Evolutionary conservation across 2,888 invertebrate species (phyloP), one percentile per base, ranked within the genome.

Genomic region (Scaptomyza polygonia): DNA sequence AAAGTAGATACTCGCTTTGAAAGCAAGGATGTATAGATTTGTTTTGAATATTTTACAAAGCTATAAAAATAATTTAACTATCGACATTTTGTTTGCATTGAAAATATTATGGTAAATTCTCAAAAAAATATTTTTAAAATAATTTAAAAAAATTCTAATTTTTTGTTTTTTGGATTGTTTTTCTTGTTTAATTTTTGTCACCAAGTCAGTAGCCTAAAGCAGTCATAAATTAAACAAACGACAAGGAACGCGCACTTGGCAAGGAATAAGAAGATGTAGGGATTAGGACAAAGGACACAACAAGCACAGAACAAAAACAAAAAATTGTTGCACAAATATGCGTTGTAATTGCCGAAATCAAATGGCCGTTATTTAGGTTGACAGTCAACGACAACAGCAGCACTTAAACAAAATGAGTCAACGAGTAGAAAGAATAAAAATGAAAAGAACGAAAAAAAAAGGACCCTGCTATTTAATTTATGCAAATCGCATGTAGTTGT

Each of bases 341-440:
- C 82, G 82, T 82, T 85, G 82, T 85, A 85, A 82, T 82, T 85
- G 82, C 79, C 85, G 61, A 85, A 85, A 85, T 82, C 79, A 79
- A 82, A 82, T 85, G 75, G 66, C 67, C 69, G 75, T 79, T 77
- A 82, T 82, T 82, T 82, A 75, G 75, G 70, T 69, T 85, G 82
- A 85, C 80, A 83, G 72, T 36, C 66, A 59, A 69, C 66, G 69
- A 72, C 75, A 71, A 67, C 32, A 54, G 40, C 75, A 62, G 27
- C 2, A 48, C 8, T 36, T 36, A 9, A 29, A 12, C 44, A 14
- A 5, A 21, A 27, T 44, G n/a, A 14, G 25, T 48, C 9, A 44
- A 45, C 21, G 21, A 42, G 30, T 43, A 34, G 7, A n/a, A 34
- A 34, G 36, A n/a, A 47, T 11, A 36, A 11, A 1, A 32, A 8